phyloP scores from a whole-genome alignment of 2,888 invertebrate species.

The Drosophila longiperda region DNA sequence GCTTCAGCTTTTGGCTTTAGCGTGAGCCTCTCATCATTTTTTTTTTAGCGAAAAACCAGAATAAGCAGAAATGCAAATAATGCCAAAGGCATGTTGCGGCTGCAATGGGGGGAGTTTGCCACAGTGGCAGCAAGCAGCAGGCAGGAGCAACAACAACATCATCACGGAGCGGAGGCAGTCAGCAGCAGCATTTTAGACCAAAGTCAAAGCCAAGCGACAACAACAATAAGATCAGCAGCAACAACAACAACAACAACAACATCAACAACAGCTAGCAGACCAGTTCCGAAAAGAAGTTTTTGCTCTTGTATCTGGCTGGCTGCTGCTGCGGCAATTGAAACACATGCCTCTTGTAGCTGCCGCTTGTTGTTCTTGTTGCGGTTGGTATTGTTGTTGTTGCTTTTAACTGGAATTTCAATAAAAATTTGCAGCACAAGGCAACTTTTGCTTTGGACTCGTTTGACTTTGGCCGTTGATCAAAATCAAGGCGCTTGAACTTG shows the following conservation, averaged over 20 bases:
- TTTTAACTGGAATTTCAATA: slow-evolving; percentile 79
- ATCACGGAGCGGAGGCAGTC: slow-evolving; percentile 13
- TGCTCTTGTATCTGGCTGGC: slow-evolving; percentile 50
- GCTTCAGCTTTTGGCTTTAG: slow-evolving; percentile 14
- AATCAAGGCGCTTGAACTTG: slow-evolving; percentile 79
- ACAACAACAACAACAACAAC: slow-evolving; percentile 24
- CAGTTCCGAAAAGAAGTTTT: slow-evolving; percentile 76
- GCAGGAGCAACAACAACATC: slow-evolving; percentile 1
- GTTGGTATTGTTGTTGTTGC: slow-evolving; percentile 33
- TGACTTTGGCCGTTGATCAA: slow-evolving; percentile 76
- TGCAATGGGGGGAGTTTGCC: slow-evolving; percentile 36
- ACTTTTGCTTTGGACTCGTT: slow-evolving; percentile 80
- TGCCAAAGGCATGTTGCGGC: slow-evolving; percentile 54
- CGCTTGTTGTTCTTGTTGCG: slow-evolving; percentile 39
- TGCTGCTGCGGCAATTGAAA: slow-evolving; percentile 69
- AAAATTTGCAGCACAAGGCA: slow-evolving; percentile 73
- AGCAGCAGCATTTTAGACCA: slow-evolving; percentile 74
- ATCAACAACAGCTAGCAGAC: slow-evolving; percentile 60
- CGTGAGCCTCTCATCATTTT: slow-evolving; percentile 23
- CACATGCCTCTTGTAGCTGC: slow-evolving; percentile 65
- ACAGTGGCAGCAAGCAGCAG: slow-evolving; percentile 38
- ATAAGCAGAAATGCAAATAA: slow-evolving; percentile 77
- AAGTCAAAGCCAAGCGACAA: slow-evolving; percentile 64
- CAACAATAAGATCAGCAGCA: slow-evolving; percentile 27
- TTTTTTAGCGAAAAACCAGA: slow-evolving; percentile 50